Conservation (phyloP, 2,888 invertebrate genomes). For the Dorcus parallelipipedus region DNA sequence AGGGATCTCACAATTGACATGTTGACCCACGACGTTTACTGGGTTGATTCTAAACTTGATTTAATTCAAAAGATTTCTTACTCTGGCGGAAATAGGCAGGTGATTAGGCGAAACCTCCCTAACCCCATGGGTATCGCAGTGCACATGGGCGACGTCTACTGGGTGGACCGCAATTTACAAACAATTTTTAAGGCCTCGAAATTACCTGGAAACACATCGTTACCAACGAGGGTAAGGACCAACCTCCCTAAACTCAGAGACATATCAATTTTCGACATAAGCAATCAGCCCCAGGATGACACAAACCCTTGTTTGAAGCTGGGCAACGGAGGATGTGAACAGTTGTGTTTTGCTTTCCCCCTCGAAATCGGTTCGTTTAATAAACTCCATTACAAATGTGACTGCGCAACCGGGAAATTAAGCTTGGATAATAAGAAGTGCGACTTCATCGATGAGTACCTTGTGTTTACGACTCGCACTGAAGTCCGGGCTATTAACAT, state of each 20-base stretch:
- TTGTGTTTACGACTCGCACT: constrained; percentile 91
- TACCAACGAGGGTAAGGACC: constrained; percentile 72
- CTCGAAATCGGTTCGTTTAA: constrained; percentile 55
- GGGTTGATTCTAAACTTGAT: constrained; percentile 95
- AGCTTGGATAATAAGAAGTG: constrained; percentile 62
- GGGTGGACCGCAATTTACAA: constrained; percentile 90
- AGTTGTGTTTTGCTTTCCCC: constrained; percentile 93
- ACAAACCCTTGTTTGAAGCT: constrained; percentile 75
- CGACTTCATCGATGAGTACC: constrained; percentile 79
- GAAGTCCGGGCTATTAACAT: constrained; percentile 90
- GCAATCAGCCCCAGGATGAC: constrained; percentile 81
- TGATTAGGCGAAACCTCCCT: constrained; percentile 82
- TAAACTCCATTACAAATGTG: constrained; percentile 64
- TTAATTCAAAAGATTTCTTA: constrained; percentile 90
- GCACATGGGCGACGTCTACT: constrained; percentile 80
- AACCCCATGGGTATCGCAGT: constrained; percentile 93
- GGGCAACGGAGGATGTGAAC: constrained; percentile 85
- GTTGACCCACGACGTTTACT: constrained; percentile 91
- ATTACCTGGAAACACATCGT: constrained; percentile 63
- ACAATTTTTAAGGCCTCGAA: constrained; percentile 80
- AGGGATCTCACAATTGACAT: constrained; percentile 89
- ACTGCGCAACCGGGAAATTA: constrained; percentile 87
- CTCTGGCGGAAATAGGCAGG: constrained; percentile 75
- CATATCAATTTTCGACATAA: constrained; percentile 85
- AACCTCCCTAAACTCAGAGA: constrained; percentile 84